Evolutionary conservation across 2,888 invertebrate species (phyloP), one percentile per base, ranked within the genome.

Genomic region (Lasioglossum leucozonium): DNA sequence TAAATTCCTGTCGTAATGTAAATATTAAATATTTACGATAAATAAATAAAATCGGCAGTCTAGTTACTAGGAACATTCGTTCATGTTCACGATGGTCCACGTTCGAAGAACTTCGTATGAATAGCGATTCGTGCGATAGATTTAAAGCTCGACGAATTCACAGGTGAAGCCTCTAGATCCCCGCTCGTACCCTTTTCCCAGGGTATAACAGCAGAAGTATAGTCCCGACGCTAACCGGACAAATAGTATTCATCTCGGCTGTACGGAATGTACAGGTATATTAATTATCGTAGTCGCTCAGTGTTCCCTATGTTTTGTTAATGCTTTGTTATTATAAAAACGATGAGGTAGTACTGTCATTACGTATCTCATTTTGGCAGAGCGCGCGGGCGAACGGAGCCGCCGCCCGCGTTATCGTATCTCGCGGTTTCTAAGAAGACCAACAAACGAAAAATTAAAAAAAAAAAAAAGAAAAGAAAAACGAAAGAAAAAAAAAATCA

Each of bases 271-370:
- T 90, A 90, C 89, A 90, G 89, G 65, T 84, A 74, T 83, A 72
- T 51, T 69, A 37, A 69, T 83, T 82, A 84, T 77, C 73, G 86
- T 85, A 85, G 81, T 89, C 88, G 82, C 83, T 87, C 77, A 79
- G 83, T 89, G 89, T 91, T 92, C 90, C 91, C 92, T 92, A 90
- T 90, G 85, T 84, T 79, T 87, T 76, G 72, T 86, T 84, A 72
- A 88, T 82, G 85, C 75, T 69, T 69, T 69, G 71, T 82, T 72
- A 87, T 89, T 86, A 89, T 88, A 92, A 92, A 85, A 93, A 93
- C 86, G 91, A 88, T 93, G 94, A 94, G 94, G 94, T 94, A 94
- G 94, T 91, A 92, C 86, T 92, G 92, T 93, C 89, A 91, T 93
- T 76, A 84, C 82, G 78, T 84, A 82, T 83, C 82, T 83, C 88